Evolutionary conservation across 2,797 vertebrate genomes (phyloP), one percentile per base, ranked within the genome.

Genomic region (Chaunax sp.): DNA sequence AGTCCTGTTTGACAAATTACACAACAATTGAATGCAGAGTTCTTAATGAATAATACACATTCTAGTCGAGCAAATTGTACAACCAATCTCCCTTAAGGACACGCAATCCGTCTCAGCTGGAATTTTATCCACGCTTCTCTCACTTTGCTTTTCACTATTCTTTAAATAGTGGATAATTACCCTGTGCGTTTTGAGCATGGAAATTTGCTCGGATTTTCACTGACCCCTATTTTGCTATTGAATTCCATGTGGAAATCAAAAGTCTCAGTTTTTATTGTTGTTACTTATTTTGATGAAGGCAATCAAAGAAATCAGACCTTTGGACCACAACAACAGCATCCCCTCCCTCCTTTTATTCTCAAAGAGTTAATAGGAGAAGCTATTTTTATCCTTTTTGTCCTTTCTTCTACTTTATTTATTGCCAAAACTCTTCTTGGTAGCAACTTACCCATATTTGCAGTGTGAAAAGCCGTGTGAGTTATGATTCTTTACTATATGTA

Each of bases 21-120:
- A 82, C 71, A 80, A 80, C 82, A 85, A 72, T 81, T 66, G 69
- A 85, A 81, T 77, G 59, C 72, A 53, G 77, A 72, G 59, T 49
- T 76, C 63, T 63, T 81, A 73, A 83, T 90, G 69, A 90, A 87
- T 82, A 85, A 88, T 84, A 86, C 69, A 87, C 80, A 79, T 80
- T 62, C 70, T 12, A 70, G 75, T 73, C 57, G 75, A 82, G 61
- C 78, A 69, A 75, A 53, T 84, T 78, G 77, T 77, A 58, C 46
- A 78, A 65, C 59, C 72, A 77, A 45, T 86, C 72, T 85, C 69
- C 72, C 79, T 83, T 78, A 67, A 78, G 75, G 79, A 78, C 33
- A 63, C 52, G 56, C 78, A 78, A 84, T 88, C 64, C 59, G 58
- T 85, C 76, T 82, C 69, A 68, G 74, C 38, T 75, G 61, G 80